Evolutionary conservation across 2,888 invertebrate genomes (phyloP), one percentile per base, ranked within the genome.

Genomic region (Ormyrus rosae): DNA sequence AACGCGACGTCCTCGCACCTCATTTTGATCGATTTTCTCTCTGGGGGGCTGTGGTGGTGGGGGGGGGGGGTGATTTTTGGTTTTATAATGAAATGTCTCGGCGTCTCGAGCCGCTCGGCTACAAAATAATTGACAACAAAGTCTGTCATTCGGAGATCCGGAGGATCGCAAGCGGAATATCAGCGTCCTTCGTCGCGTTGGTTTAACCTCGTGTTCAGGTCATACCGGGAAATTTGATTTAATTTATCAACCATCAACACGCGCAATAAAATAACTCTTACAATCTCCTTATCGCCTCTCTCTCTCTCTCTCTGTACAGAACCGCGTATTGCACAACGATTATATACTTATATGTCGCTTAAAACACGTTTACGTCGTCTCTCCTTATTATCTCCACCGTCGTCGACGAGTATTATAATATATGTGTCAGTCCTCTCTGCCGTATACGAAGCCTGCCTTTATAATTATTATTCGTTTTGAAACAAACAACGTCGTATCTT

Each of bases 71-170:
- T 58, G 67, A 64, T 60, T 45, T 60, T 51, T 45, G 6, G 45
- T 46, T 56, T 56, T 56, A 9, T 48, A 77, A 70, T 58, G 61
- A 61, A 68, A 61, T 11, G 19, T 64, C 34, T 72, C 50, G n/a
- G 69, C 51, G 48, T 13, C 34, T 67, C 56, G 51, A 6, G 45
- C 56, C 46, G 45, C 67, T 80, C 53, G 63, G 64, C 50, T 87
- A 87, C 81, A 86, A 87, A 88, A 87, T 89, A 88, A 89, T 88
- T 89, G 88, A 89, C 89, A 85, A 85, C 67, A 78, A 85, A 85
- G 84, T 83, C 76, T 86, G 85, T 87, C 85, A 85, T 85, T 83
- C 81, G 34, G 4, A 77, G 79, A 75, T 79, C 55, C 55, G 61
- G 76, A 69, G 55, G 78, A 80, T 65, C 69, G 19, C 70, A 56